Base-by-base conservation (phyloP, 2,888 invertebrate genomes). In the Linyphia triangularis region DNA sequence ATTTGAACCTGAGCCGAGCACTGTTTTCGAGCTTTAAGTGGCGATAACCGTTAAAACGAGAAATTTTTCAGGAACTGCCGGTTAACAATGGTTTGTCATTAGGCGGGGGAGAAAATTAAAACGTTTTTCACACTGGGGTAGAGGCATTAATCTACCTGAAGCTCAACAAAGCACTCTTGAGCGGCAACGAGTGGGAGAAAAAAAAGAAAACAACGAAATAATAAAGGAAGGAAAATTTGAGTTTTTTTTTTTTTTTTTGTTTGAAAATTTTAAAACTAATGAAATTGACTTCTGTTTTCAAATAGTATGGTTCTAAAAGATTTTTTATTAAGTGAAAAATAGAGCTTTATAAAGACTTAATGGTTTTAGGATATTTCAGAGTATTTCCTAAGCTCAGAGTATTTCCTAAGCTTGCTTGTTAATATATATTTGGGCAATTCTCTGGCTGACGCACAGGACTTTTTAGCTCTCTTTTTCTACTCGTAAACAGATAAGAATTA, bases 71-170 rank as follows among this genome's bases (percentile, higher is more conserved):
- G n/a, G 63, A 73, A 67, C 30, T 19, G 26, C 79, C 51, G n/a
- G 51, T 10, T 72, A 86, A 86, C 86, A 86, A 86, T 86, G 73
- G 86, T 81, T 73, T 67, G 86, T 86, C 73, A 81, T 86, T 86
- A 86, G 37, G 57, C 37, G 40, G 57, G 40, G 40, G 16, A 73
- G 86, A 73, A 86, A 86, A 86, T 86, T 86, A 86, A 86, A 86
- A 72, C 65, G 79, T 73, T 86, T 81, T 86, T 86, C 67, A 59
- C 79, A 73, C 70, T 19, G 70, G 26, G 51, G 43, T 79, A 24
- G 59, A 59, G 10, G 33, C 73, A 86, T 86, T 86, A 86, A 86
- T 86, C 79, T 86, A 67, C 79, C 40, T 81, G 67, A 72, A 61
- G 51, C 28, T 33, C 51, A 61, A 72, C 78, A 85, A 72, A 78